phyloP scores from a whole-genome alignment of 2,797 vertebrate species.

The Gymnoscopelus braueri region DNA sequence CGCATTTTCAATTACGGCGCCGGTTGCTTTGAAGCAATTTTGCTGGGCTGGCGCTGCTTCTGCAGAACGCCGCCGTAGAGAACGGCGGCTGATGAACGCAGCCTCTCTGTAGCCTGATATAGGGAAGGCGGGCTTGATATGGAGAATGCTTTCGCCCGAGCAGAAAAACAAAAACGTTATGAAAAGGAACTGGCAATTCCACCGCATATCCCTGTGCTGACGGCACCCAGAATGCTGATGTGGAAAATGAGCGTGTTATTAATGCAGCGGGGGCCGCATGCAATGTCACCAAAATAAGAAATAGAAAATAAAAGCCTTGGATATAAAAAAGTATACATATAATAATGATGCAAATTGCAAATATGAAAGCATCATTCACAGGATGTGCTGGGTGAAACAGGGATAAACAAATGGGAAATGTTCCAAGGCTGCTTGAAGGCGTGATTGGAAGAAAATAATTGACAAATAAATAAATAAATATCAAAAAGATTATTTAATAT shows the following conservation, averaged over 20 bases:
- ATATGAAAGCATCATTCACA: slow-evolving; percentile 28
- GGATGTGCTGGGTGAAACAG: not conserved
- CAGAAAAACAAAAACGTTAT: not conserved
- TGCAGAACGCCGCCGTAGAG: slow-evolving; percentile 16
- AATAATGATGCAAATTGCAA: not conserved
- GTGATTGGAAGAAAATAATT: not conserved
- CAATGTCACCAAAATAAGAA: not conserved
- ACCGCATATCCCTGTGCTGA: slow-evolving; percentile 5
- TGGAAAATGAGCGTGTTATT: slow-evolving; percentile 18
- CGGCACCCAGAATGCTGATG: not conserved
- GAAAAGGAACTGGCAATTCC: slow-evolving; percentile 23
- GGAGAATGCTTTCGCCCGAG: not conserved
- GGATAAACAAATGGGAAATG: not conserved
- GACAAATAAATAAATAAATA: too few relatives aligned
- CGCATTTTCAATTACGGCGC: slow-evolving; percentile 40
- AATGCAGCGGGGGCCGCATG: not conserved
- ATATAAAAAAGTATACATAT: not conserved
- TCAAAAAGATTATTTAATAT: too few relatives aligned
- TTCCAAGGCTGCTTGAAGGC: not conserved
- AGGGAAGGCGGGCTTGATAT: not conserved
- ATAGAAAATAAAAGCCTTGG: not conserved
- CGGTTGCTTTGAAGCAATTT: slow-evolving; percentile 37
- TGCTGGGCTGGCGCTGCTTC: slow-evolving; percentile 29
- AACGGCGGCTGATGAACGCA: slow-evolving; percentile 12
- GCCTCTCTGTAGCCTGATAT: not conserved